phyloP scores from a whole-genome alignment of 2,113 vertebrate species.

The Galemys pyrenaicus region DNA sequence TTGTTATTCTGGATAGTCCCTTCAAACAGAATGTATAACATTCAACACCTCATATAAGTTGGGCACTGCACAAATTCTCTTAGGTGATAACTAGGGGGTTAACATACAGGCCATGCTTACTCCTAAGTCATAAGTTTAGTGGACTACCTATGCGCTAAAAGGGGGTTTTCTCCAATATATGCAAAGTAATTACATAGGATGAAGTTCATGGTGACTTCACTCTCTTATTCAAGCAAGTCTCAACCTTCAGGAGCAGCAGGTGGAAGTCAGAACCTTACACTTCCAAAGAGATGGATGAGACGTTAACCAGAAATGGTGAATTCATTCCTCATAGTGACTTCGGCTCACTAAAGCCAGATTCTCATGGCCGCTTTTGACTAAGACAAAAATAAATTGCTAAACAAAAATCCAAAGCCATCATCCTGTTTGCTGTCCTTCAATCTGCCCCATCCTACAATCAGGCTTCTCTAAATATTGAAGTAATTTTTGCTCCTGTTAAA shows the following conservation, averaged over 20 bases:
- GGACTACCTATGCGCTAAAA: background rate
- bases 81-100: background rate
- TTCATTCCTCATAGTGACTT: background rate
- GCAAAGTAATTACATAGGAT: slow-evolving; percentile 3
- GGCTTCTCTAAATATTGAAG: background rate
- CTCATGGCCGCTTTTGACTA: background rate
- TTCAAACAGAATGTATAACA: too few species aligned
- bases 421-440: background rate
- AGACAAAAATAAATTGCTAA: background rate
- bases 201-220: background rate
- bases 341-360: background rate
- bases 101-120: background rate
- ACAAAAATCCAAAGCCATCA: background rate
- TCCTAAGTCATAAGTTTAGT: background rate
- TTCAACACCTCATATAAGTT: background rate
- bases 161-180: background rate
- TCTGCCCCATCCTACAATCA: background rate
- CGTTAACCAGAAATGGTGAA: background rate
- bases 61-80: background rate
- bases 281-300: background rate
- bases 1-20: background rate
- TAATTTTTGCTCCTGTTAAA: background rate
- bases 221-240: slow-evolving; percentile 43
- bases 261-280: background rate
- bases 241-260: background rate